These are phyloP conservation scores for Mya arenaria DNA, from an alignment of 1,140 invertebrate genomes.

Conservation along the genomic window DNA sequence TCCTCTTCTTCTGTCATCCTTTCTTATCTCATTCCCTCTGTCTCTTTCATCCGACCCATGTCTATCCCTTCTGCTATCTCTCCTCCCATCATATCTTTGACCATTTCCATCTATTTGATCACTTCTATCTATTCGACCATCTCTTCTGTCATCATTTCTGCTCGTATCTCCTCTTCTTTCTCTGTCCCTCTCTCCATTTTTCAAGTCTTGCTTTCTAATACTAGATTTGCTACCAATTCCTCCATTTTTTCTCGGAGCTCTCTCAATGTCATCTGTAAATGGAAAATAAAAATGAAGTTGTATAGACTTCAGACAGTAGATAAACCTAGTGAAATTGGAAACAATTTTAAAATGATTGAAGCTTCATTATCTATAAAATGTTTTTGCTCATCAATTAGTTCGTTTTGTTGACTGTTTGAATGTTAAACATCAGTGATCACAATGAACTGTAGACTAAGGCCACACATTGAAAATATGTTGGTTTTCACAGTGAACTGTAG, in stretches of 20 bases:
- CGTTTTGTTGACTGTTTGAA: no score
- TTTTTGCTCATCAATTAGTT: no score
- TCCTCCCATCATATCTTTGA: not conserved
- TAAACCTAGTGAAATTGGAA: no score
- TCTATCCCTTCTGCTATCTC: not conserved
- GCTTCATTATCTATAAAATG: no score
- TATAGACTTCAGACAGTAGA: no score
- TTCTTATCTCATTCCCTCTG: not conserved
- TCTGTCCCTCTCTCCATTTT: not conserved
- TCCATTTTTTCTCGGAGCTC: constrained; percentile 9
- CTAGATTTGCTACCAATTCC: not conserved
- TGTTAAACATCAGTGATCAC: no score
- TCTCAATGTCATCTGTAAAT: constrained; percentile 19
- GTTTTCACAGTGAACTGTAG: no score
- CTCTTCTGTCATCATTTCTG: not conserved
- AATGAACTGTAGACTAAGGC: no score
- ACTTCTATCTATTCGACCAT: not conserved
- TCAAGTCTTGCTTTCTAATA: not conserved
- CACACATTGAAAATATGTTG: no score
- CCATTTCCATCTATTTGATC: no score
- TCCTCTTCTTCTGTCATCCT: not conserved
- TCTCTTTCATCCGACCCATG: not conserved
- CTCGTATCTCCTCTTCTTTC: not conserved
- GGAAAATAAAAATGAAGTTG: no score
- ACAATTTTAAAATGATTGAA: no score